These are phyloP conservation scores for Trissonchulus latispiculum DNA, from an alignment of 2,888 invertebrate genomes.

Conservation along the genomic window DNA sequence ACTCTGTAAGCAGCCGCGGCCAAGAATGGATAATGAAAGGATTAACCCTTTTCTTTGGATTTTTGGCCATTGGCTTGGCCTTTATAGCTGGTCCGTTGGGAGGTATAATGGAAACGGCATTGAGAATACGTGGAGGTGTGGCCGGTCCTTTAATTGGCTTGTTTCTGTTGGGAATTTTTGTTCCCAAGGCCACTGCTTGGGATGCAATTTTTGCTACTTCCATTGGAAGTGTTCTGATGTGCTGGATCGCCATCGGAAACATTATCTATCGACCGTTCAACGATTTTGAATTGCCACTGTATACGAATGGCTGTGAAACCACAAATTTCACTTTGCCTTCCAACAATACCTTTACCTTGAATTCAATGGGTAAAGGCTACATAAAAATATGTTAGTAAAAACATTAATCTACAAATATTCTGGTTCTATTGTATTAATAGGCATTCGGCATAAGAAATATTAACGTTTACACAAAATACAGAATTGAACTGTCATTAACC, in stretches of 20 bases:
- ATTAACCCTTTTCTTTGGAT: conserved; percentile 18
- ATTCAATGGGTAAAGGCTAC: too few species aligned
- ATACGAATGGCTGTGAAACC: conserved; percentile 3
- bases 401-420: too few species aligned
- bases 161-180: conserved; percentile 75
- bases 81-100: conserved; percentile 29
- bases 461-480: too few species aligned
- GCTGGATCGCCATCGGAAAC: conserved; percentile 25
- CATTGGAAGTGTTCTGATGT: conserved; percentile 22
- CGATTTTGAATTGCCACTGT: conserved; percentile 25
- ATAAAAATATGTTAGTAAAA: too few species aligned
- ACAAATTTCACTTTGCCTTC: too few species aligned
- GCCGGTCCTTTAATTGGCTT: conserved; percentile 76
- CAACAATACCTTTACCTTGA: too few species aligned
- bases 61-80: conserved; percentile 28
- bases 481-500: too few species aligned
- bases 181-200: conserved; percentile 65
- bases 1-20: background rate
- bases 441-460: too few species aligned
- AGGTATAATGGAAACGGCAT: conserved; percentile 29
- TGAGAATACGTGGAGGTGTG: conserved; percentile 65
- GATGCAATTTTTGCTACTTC: conserved; percentile 30
- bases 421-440: too few species aligned
- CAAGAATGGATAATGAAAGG: background rate
- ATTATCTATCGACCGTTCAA: conserved; percentile 28